A percentile compares a stretch with the other conserved stretches of the same genome.
Evolutionary conservation across 2,888 invertebrate species (phyloP).

Genomic region (Polydrusus cervinus): DNA sequence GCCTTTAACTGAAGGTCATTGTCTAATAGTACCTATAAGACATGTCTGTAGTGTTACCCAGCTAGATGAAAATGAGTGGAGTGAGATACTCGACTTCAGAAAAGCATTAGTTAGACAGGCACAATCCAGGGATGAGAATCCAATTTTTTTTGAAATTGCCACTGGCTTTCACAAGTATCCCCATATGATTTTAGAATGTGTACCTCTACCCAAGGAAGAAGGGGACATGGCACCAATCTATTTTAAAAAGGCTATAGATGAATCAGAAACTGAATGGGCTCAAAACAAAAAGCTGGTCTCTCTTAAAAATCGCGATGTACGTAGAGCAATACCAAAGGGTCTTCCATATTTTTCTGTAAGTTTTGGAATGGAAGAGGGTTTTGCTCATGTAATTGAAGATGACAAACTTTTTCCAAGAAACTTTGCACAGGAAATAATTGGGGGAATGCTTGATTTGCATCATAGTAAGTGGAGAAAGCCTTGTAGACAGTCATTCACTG

Average conservation of each 20-base stretch:
- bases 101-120: conserved; percentile 88
- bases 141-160: conserved; percentile 93
- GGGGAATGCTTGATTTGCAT: conserved; percentile 94
- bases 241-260: conserved; percentile 97
- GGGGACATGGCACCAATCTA: conserved; percentile 95
- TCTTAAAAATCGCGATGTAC: conserved; percentile 80
- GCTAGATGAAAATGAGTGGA: conserved; percentile 96
- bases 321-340: conserved; percentile 91
- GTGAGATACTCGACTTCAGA: conserved; percentile 87
- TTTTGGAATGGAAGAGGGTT: conserved; percentile 93
- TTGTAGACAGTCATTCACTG: conserved; percentile 81
- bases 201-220: conserved; percentile 87
- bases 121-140: conserved; percentile 81
- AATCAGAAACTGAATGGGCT: conserved; percentile 96
- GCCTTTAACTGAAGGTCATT: conserved; percentile 90
- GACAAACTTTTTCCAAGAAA: conserved; percentile 87
- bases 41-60: conserved; percentile 87
- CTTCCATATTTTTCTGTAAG: conserved; percentile 96
- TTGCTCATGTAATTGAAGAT: conserved; percentile 98
- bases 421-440: conserved; percentile 97
- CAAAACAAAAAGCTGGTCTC: conserved; percentile 93
- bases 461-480: conserved; percentile 90
- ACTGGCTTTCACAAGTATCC: conserved; percentile 80
- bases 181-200: conserved; percentile 92
- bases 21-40: conserved; percentile 87